Conservation (phyloP, 2,888 invertebrate species). For the Plemyria rubiginata region DNA sequence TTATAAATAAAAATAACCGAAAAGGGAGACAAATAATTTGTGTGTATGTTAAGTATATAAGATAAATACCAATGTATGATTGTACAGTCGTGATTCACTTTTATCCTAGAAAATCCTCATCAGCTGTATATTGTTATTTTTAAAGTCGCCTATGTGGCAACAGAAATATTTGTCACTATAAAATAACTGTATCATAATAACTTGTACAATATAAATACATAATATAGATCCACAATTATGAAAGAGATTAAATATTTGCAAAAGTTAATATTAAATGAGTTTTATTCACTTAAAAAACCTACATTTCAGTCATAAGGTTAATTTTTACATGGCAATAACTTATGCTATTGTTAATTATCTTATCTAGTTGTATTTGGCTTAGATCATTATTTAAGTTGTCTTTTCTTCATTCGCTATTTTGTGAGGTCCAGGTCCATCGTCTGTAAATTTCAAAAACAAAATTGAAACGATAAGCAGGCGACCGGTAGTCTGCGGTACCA, state of each 20-base stretch:
- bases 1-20: constrained; percentile 66
- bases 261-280: constrained; percentile 77
- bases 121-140: constrained; percentile 68
- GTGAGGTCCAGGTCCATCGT: constrained; percentile 86
- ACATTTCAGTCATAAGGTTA: constrained; percentile 61
- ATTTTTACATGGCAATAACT: constrained; percentile 53
- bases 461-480: neutral
- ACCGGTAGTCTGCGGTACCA: no score
- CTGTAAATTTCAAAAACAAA: constrained; percentile 53
- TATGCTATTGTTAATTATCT: constrained; percentile 52
- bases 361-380: constrained; percentile 58
- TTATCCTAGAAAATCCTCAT: constrained; percentile 63
- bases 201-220: constrained; percentile 83
- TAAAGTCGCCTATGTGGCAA: constrained; percentile 63
- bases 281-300: constrained; percentile 61
- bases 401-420: constrained; percentile 66
- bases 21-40: constrained; percentile 82
- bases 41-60: constrained; percentile 81
- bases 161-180: constrained; percentile 66
- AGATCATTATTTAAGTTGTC: constrained; percentile 44
- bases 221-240: constrained; percentile 85
- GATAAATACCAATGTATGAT: constrained; percentile 63
- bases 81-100: constrained; percentile 75
- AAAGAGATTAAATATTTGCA: constrained; percentile 86
- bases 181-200: constrained; percentile 81